Evolutionary conservation across 2,797 vertebrate genomes (phyloP).

Genomic region (Hydrolagus colliei): DNA sequence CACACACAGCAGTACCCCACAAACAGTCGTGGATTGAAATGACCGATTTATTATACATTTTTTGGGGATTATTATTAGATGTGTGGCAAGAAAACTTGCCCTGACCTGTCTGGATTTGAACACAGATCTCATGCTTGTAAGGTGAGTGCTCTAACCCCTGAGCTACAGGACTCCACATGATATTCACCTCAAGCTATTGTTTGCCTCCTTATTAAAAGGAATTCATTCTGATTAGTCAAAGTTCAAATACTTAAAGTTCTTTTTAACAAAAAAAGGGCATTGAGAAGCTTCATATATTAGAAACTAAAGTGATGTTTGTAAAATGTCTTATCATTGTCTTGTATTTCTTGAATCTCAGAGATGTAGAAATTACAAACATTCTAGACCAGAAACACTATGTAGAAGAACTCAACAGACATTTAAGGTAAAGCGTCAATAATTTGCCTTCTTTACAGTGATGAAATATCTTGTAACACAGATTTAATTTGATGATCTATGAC

Average conservation of each 20-base stretch:
- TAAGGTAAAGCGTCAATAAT: constrained; percentile 57
- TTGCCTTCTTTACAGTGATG: not conserved
- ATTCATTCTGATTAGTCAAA: not conserved
- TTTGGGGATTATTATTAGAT: too few relatives aligned
- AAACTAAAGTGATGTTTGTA: too few relatives aligned
- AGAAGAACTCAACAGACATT: constrained; percentile 88
- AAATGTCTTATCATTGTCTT: not conserved
- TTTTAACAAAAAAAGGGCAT: not conserved
- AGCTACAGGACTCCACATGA: too few relatives aligned
- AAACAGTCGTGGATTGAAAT: too few relatives aligned
- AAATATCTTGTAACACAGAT: not conserved
- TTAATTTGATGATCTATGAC: not conserved
- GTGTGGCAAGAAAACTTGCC: too few relatives aligned
- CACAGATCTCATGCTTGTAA: too few relatives aligned
- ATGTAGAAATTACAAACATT: constrained; percentile 80
- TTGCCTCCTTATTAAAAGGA: not conserved
- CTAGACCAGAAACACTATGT: constrained; percentile 98
- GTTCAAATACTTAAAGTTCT: not conserved
- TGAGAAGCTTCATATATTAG: too few relatives aligned
- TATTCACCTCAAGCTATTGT: too few relatives aligned
- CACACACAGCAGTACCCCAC: too few relatives aligned
- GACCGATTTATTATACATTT: too few relatives aligned
- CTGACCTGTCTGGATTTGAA: too few relatives aligned
- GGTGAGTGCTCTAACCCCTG: too few relatives aligned
- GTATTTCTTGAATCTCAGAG: constrained; percentile 53